Evolutionary conservation across 2,888 invertebrate genomes (phyloP).

Genomic region (Microctonus hyperodae): DNA sequence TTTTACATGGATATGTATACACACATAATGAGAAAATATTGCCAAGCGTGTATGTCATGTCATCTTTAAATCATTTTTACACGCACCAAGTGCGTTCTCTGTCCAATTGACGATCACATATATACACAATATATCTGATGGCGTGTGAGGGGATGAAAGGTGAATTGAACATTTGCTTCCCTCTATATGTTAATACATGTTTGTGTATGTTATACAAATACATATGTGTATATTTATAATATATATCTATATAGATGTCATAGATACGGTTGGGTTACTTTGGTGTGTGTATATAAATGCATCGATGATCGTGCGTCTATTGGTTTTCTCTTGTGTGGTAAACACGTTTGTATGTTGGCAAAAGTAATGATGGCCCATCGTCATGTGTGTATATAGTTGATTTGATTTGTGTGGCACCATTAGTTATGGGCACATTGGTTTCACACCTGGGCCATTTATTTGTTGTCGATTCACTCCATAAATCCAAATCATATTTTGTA

Average conservation of each 20-base stretch:
- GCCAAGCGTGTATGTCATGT: conserved; percentile 31
- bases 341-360: conserved; percentile 56
- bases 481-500: conserved; percentile 54
- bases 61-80: conserved; percentile 42
- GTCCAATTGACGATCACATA: conserved; percentile 20
- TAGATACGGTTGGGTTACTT: conserved; percentile 25
- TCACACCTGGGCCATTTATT: conserved; percentile 48
- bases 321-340: conserved; percentile 51
- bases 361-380: conserved; percentile 60
- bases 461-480: conserved; percentile 50
- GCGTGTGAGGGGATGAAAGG: conserved; percentile 56
- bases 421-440: conserved; percentile 57
- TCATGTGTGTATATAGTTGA: conserved; percentile 49
- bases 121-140: conserved; percentile 53
- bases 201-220: neutral
- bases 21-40: conserved; percentile 24
- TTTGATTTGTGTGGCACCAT: conserved; percentile 62
- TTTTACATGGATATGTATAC: neutral
- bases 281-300: conserved; percentile 7
- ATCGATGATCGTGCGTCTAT: conserved; percentile 31
- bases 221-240: too few species aligned
- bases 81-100: conserved; percentile 25
- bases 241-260: too few species aligned
- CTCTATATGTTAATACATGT: conserved; percentile 7
- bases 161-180: conserved; percentile 42